phyloP scores from a whole-genome alignment of 1,140 invertebrate species.

The Neoseiulus cucumeris region DNA sequence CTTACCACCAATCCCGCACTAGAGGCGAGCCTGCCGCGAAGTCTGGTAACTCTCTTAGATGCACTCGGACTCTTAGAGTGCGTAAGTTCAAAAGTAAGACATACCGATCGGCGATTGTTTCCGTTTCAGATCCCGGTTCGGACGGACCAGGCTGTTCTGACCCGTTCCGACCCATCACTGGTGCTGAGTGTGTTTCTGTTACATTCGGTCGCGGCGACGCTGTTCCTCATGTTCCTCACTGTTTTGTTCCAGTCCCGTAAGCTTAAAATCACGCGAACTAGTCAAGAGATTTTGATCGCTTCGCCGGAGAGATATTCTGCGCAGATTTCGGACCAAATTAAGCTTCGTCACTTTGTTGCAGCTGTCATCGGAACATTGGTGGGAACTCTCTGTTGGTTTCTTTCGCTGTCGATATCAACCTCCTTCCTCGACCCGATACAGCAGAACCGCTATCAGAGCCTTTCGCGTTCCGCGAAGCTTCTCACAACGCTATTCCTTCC shows the following conservation, averaged over 20 bases:
- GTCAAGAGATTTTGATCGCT: no score
- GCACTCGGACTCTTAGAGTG: no score
- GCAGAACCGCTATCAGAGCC: neutral
- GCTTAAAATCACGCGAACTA: no score
- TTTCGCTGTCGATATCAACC: neutral
- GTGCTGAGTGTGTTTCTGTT: constrained; percentile 21
- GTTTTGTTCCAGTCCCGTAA: constrained; percentile 19
- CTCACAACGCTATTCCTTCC: neutral
- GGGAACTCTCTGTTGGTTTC: neutral
- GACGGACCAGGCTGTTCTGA: constrained; percentile 28
- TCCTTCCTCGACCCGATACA: neutral
- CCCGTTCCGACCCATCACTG: constrained; percentile 35
- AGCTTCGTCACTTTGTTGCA: no score
- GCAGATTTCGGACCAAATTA: no score
- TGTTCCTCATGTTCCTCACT: constrained; percentile 20
- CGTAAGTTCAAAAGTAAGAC: no score
- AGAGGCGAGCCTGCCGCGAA: no score
- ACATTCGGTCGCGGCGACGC: constrained; percentile 17
- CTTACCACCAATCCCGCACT: no score
- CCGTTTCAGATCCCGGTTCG: neutral
- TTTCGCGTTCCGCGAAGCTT: neutral
- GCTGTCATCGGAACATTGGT: neutral
- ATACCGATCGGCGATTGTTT: neutral
- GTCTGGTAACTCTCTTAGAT: no score
- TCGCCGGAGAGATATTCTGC: no score